Percentiles rank a stretch among this genome's conserved stretches.
phyloP scores from a whole-genome alignment of 2,797 vertebrate species.

The Menidia menidia region DNA sequence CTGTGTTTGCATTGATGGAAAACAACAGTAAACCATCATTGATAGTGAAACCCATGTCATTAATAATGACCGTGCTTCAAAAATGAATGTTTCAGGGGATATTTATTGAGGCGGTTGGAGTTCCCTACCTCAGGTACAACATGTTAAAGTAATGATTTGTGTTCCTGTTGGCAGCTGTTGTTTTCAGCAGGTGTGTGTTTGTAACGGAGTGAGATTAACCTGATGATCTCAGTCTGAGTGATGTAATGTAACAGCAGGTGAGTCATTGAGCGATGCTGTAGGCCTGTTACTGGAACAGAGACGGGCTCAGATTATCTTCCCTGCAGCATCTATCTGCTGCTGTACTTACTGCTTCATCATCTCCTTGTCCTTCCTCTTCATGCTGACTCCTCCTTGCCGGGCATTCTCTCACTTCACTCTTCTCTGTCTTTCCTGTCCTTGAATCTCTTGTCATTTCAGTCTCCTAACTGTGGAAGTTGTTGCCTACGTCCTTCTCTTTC shows the following conservation, averaged over 20 bases:
- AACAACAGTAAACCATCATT: conserved; percentile 25
- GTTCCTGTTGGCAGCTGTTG: not conserved
- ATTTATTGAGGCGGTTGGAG: conserved; percentile 27
- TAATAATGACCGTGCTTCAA: conserved; percentile 44
- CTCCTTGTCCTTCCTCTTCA: conserved; percentile 12
- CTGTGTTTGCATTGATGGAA: conserved; percentile 18
- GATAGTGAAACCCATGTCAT: conserved; percentile 34
- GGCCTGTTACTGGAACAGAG: conserved; percentile 72
- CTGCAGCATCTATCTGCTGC: conserved; percentile 48
- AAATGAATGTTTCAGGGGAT: conserved; percentile 37
- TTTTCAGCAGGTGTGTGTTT: not conserved
- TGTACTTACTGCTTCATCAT: conserved; percentile 59
- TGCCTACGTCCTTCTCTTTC: not conserved
- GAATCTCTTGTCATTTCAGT: conserved; percentile 1
- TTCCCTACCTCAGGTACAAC: conserved; percentile 21
- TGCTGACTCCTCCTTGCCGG: conserved; percentile 15
- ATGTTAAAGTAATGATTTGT: conserved; percentile 29
- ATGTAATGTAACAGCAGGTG: conserved; percentile 66
- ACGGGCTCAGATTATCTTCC: conserved; percentile 52
- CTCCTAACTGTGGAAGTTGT: not conserved
- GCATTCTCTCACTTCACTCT: conserved; percentile 13
- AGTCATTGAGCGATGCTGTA: conserved; percentile 68
- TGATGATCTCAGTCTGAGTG: conserved; percentile 74
- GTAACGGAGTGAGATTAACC: conserved; percentile 41
- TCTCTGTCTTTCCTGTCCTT: not conserved